Percentiles rank a stretch among this genome's conserved stretches.
Conservation (phyloP, 2,888 invertebrate species). For the Pristionchus mayeri region DNA sequence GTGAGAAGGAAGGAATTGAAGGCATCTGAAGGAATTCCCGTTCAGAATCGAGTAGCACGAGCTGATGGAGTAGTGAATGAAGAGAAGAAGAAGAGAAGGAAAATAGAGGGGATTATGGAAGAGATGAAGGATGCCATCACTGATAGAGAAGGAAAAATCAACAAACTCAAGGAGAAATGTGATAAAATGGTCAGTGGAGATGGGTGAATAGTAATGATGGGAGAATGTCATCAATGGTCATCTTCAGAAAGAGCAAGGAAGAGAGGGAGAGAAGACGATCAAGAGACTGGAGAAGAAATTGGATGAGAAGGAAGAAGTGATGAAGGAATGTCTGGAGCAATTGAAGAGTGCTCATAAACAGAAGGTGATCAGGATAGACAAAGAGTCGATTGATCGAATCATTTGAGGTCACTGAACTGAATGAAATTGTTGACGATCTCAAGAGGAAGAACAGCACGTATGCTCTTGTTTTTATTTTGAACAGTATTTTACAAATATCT, state of each 20-base stretch:
- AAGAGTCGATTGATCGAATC: background rate
- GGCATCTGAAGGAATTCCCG: background rate
- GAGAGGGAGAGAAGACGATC: slow-evolving; percentile 65
- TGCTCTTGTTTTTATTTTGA: background rate
- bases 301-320: slow-evolving; percentile 70
- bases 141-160: slow-evolving; percentile 56
- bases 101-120: slow-evolving; percentile 59
- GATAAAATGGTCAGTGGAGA: slow-evolving; percentile 58
- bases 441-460: slow-evolving; percentile 59
- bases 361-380: slow-evolving; percentile 36
- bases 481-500: too few species aligned
- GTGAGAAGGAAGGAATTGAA: slow-evolving; percentile 52
- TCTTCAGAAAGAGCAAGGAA: slow-evolving; percentile 68
- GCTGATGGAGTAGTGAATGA: slow-evolving; percentile 59
- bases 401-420: slow-evolving; percentile 63
- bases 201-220: background rate
- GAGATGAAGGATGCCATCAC: slow-evolving; percentile 58
- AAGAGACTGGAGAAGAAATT: slow-evolving; percentile 69
- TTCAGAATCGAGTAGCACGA: slow-evolving; percentile 61
- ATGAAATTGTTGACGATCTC: slow-evolving; percentile 64
- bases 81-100: slow-evolving; percentile 60
- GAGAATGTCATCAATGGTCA: background rate
- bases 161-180: slow-evolving; percentile 62
- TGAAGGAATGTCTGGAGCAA: slow-evolving; percentile 72
- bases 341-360: slow-evolving; percentile 70